Percentiles rank a stretch among this genome's conserved stretches.
Evolutionary conservation across 2,797 vertebrate species (phyloP).

Genomic region (Centropyge bicolor): DNA sequence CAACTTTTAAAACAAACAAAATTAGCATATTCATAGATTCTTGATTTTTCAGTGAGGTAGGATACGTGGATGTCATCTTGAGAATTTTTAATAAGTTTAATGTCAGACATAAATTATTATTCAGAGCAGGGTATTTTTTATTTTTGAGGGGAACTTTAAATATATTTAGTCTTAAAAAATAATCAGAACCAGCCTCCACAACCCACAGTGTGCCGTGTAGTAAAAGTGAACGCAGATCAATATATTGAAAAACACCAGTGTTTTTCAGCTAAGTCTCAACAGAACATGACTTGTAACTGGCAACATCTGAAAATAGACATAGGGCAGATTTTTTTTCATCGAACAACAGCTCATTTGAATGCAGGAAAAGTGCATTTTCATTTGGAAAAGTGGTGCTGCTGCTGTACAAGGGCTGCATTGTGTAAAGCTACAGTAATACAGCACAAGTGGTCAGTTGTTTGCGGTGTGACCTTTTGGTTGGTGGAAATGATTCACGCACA

Average conservation of each 20-base stretch:
- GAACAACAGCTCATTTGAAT: constrained; percentile 6
- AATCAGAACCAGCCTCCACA: not conserved
- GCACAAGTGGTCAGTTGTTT: constrained; percentile 8
- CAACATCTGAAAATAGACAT: not conserved
- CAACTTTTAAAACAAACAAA: not conserved
- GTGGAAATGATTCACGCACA: constrained; percentile 12
- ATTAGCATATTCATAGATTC: not conserved
- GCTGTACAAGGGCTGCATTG: not conserved
- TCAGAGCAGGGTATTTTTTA: not conserved
- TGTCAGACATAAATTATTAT: not conserved
- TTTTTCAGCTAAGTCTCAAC: not conserved
- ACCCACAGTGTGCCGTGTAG: no score
- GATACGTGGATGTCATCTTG: not conserved
- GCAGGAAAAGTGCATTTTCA: not conserved
- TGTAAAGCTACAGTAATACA: constrained; percentile 11
- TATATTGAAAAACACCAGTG: no score
- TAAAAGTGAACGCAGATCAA: no score
- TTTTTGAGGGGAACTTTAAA: not conserved
- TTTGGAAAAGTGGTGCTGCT: not conserved
- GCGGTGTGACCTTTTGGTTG: not conserved
- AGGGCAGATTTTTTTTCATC: not conserved
- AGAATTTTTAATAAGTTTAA: not conserved
- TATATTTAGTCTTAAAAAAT: not conserved
- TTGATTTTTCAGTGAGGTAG: not conserved
- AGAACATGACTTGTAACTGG: not conserved